Base-by-base conservation (phyloP, 2,797 vertebrate species). In the Zonotrichia albicollis region DNA sequence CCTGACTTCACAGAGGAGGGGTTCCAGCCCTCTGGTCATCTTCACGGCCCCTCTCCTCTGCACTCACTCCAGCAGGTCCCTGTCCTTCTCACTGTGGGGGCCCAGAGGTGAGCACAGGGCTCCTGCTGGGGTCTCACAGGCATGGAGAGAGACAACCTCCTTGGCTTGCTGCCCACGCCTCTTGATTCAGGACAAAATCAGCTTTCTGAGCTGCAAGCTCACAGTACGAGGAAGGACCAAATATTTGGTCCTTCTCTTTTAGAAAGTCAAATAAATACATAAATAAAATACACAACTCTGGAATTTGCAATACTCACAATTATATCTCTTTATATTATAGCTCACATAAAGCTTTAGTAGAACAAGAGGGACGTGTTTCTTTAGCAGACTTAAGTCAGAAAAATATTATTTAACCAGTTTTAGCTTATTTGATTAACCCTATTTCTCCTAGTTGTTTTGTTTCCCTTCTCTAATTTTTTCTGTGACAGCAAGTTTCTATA, bases 101-200 rank as follows among this genome's bases (percentile, higher is more conserved):
- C 6, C 4, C 23, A 58, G 54, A 29, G 42, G 29, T 7, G 8
- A 68, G 1, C 27, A 36, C 5, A 46, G 14, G 3, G 32, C 16
- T 79, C 10, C 48, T 45, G 13, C 6, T 48, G 36, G 2, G 10
- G 6, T 38, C 25, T 76, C 30, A 34, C 3, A 1, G 23, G 7
- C 53, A 15, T 9, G 40, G 7, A 53, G 5, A 12, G 21, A 36
- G 3, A n/a, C 3, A 27, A 51, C 3, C 32, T 40, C 34, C 29
- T 53, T 14, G 3, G n/a, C 40, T 17, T 64, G 5, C 26, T 84
- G 27, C n/a, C 4, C 29, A 23, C 0, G 0, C 1, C 27, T 36
- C 22, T 57, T 43, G 34, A 11, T 36, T 9, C 16, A 71, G 38
- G 13, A 74, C 36, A 13, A 2, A 1, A 10, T 32, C 51, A 11